A percentile compares a stretch with the other conserved stretches of the same genome.
phyloP scores from a whole-genome alignment of 2,797 vertebrate species.

The Gorsachius magnificus region DNA sequence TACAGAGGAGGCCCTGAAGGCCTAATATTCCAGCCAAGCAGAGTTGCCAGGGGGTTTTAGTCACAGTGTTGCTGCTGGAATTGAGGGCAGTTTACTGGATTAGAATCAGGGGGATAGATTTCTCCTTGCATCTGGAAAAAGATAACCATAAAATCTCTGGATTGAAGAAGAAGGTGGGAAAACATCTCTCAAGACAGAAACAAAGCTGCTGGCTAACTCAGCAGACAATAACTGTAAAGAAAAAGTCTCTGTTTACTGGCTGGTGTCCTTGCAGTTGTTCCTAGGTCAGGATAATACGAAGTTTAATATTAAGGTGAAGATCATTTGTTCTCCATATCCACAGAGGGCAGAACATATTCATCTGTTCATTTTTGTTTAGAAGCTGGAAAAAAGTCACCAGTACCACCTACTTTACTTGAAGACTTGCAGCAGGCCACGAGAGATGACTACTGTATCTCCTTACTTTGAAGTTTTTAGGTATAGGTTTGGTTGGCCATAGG shows the following conservation, averaged over 20 bases:
- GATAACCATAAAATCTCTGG: background rate
- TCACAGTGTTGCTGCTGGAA: background rate
- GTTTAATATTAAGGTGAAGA: background rate
- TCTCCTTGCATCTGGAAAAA: background rate
- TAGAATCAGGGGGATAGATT: background rate
- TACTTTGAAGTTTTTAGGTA: background rate
- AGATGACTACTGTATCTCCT: background rate
- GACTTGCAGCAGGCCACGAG: background rate
- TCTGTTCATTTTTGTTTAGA: background rate
- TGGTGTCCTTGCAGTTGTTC: background rate
- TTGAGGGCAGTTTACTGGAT: background rate
- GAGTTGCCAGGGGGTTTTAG: background rate
- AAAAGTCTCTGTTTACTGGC: background rate
- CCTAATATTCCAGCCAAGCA: slow-evolving; percentile 1
- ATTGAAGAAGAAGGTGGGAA: background rate
- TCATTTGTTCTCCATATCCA: background rate
- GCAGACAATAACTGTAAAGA: background rate
- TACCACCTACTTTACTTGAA: background rate
- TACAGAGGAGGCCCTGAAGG: background rate
- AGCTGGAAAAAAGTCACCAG: background rate
- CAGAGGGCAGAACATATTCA: background rate
- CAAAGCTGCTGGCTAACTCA: background rate
- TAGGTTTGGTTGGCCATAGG: background rate
- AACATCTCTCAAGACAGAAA: background rate
- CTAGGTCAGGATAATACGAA: background rate